phyloP scores from a whole-genome alignment of 1,140 invertebrate species.

The Conopomorpha cramerella region DNA sequence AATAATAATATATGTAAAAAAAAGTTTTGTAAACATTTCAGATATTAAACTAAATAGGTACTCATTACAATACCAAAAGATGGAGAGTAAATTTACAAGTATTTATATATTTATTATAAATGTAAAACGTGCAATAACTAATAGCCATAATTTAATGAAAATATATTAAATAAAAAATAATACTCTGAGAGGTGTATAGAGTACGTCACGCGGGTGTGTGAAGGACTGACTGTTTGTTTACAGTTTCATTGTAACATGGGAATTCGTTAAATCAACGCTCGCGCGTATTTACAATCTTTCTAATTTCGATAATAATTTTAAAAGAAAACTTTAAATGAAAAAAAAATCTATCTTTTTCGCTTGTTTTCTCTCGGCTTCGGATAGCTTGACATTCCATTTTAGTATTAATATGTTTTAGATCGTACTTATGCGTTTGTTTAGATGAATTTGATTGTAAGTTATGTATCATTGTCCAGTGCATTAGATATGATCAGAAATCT shows the following conservation, averaged over 20 bases:
- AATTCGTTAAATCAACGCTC: conserved; percentile 5
- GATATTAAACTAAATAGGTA: conserved; percentile 58
- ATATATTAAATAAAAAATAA: conserved; percentile 55
- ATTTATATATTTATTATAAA: conserved; percentile 62
- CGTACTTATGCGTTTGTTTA: conserved; percentile 41
- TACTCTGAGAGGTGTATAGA: conserved; percentile 36
- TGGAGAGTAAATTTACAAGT: conserved; percentile 58
- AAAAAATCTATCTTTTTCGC: conserved; percentile 15
- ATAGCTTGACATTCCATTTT: conserved; percentile 43
- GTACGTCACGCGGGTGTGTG: conserved; percentile 10
- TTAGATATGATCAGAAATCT: no score
- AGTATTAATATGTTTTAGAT: conserved; percentile 36
- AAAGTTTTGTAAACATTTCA: conserved; percentile 60
- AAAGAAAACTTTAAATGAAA: conserved; percentile 17
- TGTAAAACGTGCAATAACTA: conserved; percentile 60
- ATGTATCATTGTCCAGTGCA: no score
- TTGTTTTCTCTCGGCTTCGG: conserved; percentile 36
- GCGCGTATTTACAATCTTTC: conserved; percentile 16
- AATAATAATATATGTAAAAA: conserved; percentile 52
- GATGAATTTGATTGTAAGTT: conserved; percentile 48
- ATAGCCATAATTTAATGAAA: conserved; percentile 58
- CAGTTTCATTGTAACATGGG: conserved; percentile 50
- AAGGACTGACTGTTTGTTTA: conserved; percentile 28
- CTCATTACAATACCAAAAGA: conserved; percentile 55
- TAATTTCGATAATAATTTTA: conserved; percentile 11